phyloP scores from a whole-genome alignment of 2,888 invertebrate genomes.

The Brachyopa scutellaris region DNA sequence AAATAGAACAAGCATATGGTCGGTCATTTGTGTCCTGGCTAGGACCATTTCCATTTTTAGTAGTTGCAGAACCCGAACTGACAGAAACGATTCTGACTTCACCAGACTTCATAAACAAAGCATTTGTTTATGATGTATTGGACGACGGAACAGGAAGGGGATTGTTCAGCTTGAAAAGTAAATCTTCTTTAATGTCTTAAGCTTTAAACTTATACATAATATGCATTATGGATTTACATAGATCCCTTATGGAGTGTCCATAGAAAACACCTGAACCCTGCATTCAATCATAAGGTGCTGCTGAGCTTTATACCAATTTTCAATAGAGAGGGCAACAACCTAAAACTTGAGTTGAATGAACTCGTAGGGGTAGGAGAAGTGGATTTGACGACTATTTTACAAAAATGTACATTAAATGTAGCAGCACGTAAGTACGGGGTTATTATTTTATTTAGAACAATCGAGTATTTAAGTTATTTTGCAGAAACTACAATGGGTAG shows the following conservation, averaged over 20 bases:
- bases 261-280: conserved; percentile 78
- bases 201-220: not conserved
- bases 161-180: conserved; percentile 77
- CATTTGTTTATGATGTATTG: conserved; percentile 77
- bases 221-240: conserved; percentile 17
- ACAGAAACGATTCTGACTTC: conserved; percentile 78
- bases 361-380: conserved; percentile 73
- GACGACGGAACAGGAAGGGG: conserved; percentile 78
- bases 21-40: conserved; percentile 77
- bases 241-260: conserved; percentile 79
- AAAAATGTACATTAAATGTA: conserved; percentile 76
- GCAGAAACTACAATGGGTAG: conserved; percentile 80
- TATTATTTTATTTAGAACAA: not conserved
- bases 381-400: conserved; percentile 76
- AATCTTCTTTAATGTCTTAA: not conserved
- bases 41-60: conserved; percentile 79
- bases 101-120: conserved; percentile 78
- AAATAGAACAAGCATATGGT: conserved; percentile 73
- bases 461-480: not conserved
- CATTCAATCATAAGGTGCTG: conserved; percentile 78
- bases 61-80: conserved; percentile 77
- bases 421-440: conserved; percentile 77
- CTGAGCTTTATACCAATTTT: conserved; percentile 78
- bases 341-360: conserved; percentile 73
- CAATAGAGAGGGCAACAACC: conserved; percentile 75